Percentiles rank a stretch among this genome's conserved stretches.
phyloP scores from a whole-genome alignment of 2,888 invertebrate genomes.

The Philaethria dido region DNA sequence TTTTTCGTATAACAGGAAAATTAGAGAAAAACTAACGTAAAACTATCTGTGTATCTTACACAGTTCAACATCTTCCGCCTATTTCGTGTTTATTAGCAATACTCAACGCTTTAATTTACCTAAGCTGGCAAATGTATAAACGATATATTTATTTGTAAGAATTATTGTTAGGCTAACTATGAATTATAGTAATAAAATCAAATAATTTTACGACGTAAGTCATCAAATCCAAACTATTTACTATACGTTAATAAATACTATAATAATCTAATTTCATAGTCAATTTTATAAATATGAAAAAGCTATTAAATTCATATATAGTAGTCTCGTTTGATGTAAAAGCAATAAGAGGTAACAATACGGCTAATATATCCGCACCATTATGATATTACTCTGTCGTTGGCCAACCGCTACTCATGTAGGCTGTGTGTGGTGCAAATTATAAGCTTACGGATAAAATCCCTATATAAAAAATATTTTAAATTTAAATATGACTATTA shows the following conservation, averaged over 20 bases:
- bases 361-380: slow-evolving; percentile 41
- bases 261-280: neutral
- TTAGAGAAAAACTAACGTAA: no score
- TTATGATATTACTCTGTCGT: slow-evolving; percentile 42
- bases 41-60: no score
- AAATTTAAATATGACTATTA: no score
- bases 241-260: neutral
- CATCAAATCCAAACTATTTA: neutral
- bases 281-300: slow-evolving; percentile 3
- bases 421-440: slow-evolving; percentile 14
- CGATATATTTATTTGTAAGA: no score
- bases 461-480: no score
- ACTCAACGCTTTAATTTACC: no score
- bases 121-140: no score
- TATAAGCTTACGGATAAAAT: neutral
- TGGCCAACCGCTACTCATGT: slow-evolving; percentile 35
- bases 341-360: slow-evolving; percentile 23
- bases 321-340: slow-evolving; percentile 18
- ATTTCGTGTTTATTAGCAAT: no score
- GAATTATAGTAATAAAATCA: no score
- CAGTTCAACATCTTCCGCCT: no score
- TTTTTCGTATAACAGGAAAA: no score
- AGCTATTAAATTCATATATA: slow-evolving; percentile 3
- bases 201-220: neutral
- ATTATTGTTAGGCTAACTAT: no score